Percentiles rank a stretch among this genome's conserved stretches.
These are phyloP conservation scores for Pandemis heparana DNA, from an alignment of 2,888 invertebrate genomes.

Conservation along the genomic window DNA sequence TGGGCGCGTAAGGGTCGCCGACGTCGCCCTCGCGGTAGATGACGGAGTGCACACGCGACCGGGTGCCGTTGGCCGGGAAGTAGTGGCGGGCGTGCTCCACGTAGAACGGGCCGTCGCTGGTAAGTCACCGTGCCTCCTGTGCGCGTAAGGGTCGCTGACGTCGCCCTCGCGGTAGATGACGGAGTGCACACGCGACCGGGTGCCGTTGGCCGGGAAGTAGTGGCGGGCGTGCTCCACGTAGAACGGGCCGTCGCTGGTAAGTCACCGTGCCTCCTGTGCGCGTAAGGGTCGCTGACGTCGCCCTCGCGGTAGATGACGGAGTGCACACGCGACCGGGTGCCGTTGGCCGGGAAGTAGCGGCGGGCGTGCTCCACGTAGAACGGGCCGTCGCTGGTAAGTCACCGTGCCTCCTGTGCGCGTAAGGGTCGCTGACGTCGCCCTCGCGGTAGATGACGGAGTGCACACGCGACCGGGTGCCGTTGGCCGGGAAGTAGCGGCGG, in stretches of 20 bases:
- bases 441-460: conserved; percentile 98
- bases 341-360: conserved; percentile 92
- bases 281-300: conserved; percentile 95
- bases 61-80: conserved; percentile 88
- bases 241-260: conserved; percentile 41
- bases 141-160: too few species aligned
- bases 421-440: conserved; percentile 94
- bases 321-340: conserved; percentile 89
- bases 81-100: too few species aligned
- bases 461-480: conserved; percentile 87
- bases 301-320: conserved; percentile 97
- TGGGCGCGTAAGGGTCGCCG: conserved; percentile 91
- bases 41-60: conserved; percentile 92
- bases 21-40: conserved; percentile 97
- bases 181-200: too few species aligned
- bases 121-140: too few species aligned
- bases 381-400: conserved; percentile 88
- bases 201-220: conserved; percentile 91
- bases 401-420: conserved; percentile 91
- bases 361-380: conserved; percentile 98
- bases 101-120: too few species aligned
- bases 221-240: conserved; percentile 97
- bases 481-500: conserved; percentile 93
- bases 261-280: conserved; percentile 91
- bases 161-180: conserved; percentile 95